Conservation (phyloP, 1,140 invertebrate species). For the Cydia amplana region DNA sequence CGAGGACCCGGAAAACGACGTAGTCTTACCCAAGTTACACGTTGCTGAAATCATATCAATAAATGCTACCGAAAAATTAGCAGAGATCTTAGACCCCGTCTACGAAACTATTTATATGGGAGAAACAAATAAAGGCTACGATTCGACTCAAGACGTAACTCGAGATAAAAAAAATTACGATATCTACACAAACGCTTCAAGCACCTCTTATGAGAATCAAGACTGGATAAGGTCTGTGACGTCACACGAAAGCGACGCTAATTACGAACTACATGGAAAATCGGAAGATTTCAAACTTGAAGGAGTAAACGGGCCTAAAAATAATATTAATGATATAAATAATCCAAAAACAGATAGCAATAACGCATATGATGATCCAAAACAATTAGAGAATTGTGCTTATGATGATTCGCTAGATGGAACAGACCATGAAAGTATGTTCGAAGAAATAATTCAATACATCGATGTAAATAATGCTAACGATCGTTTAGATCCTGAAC, state of each 20-base stretch:
- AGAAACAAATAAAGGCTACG: slow-evolving; percentile 57
- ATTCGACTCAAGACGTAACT: slow-evolving; percentile 37
- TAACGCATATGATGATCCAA: background rate
- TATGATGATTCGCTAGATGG: slow-evolving; percentile 16
- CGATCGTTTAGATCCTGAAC: slow-evolving; percentile 49
- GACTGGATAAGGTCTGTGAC: slow-evolving; percentile 61
- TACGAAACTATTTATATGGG: slow-evolving; percentile 68
- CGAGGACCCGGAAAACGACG: slow-evolving; percentile 52
- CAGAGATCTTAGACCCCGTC: slow-evolving; percentile 69
- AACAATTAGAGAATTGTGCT: background rate
- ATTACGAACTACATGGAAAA: slow-evolving; percentile 47
- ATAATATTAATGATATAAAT: background rate
- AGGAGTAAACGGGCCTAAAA: background rate
- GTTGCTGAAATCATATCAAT: slow-evolving; percentile 73
- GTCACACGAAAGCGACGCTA: slow-evolving; percentile 51
- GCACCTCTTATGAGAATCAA: slow-evolving; percentile 58
- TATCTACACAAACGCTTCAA: slow-evolving; percentile 56
- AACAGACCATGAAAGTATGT: slow-evolving; percentile 45
- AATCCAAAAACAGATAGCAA: background rate
- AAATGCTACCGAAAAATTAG: slow-evolving; percentile 67
- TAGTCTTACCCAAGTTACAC: slow-evolving; percentile 59
- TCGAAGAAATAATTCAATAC: slow-evolving; percentile 70
- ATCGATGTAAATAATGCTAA: slow-evolving; percentile 55
- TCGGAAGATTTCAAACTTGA: slow-evolving; percentile 35
- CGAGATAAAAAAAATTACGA: background rate